Conservation (phyloP, 2,888 invertebrate species). For the Asteroscopus sphinx region DNA sequence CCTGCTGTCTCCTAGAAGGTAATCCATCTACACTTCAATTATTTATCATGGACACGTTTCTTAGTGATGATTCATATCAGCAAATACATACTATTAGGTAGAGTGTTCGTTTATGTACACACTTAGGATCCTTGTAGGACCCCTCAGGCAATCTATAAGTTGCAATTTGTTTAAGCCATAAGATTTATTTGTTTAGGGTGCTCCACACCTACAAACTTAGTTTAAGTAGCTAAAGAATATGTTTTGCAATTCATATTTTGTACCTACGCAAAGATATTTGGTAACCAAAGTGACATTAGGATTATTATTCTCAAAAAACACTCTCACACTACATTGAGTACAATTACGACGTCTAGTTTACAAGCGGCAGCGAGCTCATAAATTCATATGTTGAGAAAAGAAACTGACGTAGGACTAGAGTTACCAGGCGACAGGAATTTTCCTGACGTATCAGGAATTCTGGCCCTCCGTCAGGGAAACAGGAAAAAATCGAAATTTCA, state of each 20-base stretch:
- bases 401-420: no score
- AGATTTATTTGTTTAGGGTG: constrained; percentile 21
- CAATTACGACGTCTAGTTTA: constrained; percentile 1
- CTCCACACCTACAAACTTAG: constrained; percentile 34
- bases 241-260: constrained; percentile 49
- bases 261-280: constrained; percentile 39
- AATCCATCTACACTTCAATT: no score
- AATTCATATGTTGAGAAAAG: background rate
- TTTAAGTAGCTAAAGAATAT: constrained; percentile 43
- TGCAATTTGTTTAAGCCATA: constrained; percentile 25
- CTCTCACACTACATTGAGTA: constrained; percentile 45
- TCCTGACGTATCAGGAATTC: no score
- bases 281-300: constrained; percentile 44
- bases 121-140: constrained; percentile 3
- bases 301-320: constrained; percentile 42
- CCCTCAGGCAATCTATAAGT: constrained; percentile 31
- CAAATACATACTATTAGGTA: constrained; percentile 11
- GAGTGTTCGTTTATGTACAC: background rate
- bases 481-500: no score
- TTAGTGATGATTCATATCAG: constrained; percentile 18
- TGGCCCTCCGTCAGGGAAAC: no score
- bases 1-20: no score
- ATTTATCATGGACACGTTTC: constrained; percentile 14
- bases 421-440: no score
- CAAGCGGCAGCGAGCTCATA: constrained; percentile 6